Evolutionary conservation across 2,113 vertebrate genomes (phyloP).

Genomic region (Dipodomys spectabilis): DNA sequence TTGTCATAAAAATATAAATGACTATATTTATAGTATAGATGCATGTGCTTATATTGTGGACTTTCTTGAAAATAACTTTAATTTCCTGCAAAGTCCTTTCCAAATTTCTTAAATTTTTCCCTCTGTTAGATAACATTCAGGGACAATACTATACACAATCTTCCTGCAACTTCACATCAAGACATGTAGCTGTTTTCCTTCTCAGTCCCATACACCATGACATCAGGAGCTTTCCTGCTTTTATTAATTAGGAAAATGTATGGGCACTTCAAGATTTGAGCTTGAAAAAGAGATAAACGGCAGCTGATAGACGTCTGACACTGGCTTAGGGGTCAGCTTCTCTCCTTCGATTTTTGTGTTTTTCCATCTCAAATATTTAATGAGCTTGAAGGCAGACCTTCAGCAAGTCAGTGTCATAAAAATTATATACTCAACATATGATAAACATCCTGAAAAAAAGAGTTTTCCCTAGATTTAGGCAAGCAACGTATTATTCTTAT

Average conservation of each 20-base stretch:
- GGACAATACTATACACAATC: background rate
- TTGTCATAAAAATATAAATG: background rate
- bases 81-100: background rate
- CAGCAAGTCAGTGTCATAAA: slow-evolving; percentile 43
- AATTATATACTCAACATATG: slow-evolving; percentile 44
- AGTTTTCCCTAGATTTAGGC: background rate
- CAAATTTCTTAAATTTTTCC: background rate
- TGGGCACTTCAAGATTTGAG: background rate
- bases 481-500: background rate
- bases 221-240: slow-evolving; percentile 29
- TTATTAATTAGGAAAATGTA: slow-evolving; percentile 55
- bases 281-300: slow-evolving; percentile 63
- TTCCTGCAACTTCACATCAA: background rate
- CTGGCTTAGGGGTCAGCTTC: slow-evolving; percentile 25
- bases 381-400: slow-evolving; percentile 55
- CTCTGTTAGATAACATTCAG: background rate
- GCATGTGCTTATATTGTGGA: background rate
- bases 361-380: slow-evolving; percentile 48
- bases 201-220: background rate
- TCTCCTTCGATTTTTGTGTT: slow-evolving; percentile 33
- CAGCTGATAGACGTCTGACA: background rate
- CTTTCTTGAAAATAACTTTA: slow-evolving; percentile 11
- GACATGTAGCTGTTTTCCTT: background rate
- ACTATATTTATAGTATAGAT: background rate
- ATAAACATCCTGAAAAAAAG: slow-evolving; percentile 1